Evolutionary conservation across 2,113 vertebrate species (phyloP).

Genomic region (Caranx melampygus): DNA sequence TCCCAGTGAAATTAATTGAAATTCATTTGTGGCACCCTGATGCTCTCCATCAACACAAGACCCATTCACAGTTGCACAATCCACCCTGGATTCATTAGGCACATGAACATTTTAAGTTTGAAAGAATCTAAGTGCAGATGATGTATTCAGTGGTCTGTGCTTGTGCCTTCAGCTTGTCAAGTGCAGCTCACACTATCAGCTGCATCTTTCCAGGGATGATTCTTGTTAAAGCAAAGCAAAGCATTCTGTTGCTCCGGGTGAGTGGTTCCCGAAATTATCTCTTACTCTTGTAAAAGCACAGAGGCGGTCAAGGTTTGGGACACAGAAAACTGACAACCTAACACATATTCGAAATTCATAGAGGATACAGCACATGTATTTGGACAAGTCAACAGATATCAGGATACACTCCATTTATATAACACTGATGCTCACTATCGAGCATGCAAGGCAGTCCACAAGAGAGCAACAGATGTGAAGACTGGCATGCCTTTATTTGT

Average conservation of each 20-base stretch:
- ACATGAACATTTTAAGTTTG: slow-evolving; percentile 25
- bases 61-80: slow-evolving; percentile 47
- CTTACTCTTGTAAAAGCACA: not conserved
- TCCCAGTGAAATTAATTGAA: slow-evolving; percentile 67
- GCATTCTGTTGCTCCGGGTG: slow-evolving; percentile 2
- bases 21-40: slow-evolving; percentile 67
- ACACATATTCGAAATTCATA: not conserved
- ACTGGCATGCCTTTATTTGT: not conserved
- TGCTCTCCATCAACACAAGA: slow-evolving; percentile 59
- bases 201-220: not conserved
- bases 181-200: not conserved
- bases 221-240: slow-evolving; percentile 1
- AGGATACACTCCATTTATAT: not conserved
- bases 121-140: slow-evolving; percentile 19
- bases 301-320: not conserved
- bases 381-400: slow-evolving; percentile 1
- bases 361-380: not conserved
- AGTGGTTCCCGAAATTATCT: not conserved
- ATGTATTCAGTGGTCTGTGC: slow-evolving; percentile 2
- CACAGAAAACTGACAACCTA: not conserved
- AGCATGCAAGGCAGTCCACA: not conserved
- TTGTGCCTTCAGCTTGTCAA: not conserved
- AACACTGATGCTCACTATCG: not conserved
- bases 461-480: not conserved
- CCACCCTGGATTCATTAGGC: slow-evolving; percentile 27